A percentile compares a stretch with the other conserved stretches of the same genome.
Evolutionary conservation across 2,888 invertebrate genomes (phyloP).

Genomic region (Acholoe squamosa): DNA sequence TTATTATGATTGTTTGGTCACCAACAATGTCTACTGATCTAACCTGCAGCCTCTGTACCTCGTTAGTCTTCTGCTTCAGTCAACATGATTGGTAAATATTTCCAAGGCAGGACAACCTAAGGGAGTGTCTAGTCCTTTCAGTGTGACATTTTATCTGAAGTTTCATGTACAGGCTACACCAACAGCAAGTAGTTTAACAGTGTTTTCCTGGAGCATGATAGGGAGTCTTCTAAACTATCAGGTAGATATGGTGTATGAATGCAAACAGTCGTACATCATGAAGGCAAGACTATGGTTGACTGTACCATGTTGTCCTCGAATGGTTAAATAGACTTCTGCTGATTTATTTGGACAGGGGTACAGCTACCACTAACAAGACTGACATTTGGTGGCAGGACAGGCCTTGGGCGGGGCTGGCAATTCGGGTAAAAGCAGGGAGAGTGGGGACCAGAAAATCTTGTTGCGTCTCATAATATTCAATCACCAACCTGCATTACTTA

Average conservation of each 20-base stretch:
- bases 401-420: neutral
- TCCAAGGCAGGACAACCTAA: neutral
- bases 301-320: too few species aligned
- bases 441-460: neutral
- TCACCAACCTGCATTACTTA: slow-evolving; percentile 34
- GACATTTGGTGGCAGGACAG: slow-evolving; percentile 21
- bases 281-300: too few species aligned
- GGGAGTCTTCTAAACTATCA: too few species aligned
- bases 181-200: too few species aligned
- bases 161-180: too few species aligned
- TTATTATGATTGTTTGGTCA: neutral
- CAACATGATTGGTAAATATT: slow-evolving; percentile 40
- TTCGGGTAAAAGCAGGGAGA: neutral
- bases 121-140: neutral
- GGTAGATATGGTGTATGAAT: too few species aligned
- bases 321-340: neutral
- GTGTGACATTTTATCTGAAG: too few species aligned
- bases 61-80: neutral
- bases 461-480: neutral
- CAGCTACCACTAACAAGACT: slow-evolving; percentile 23
- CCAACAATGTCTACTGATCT: neutral
- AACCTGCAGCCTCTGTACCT: neutral
- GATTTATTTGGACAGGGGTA: slow-evolving; percentile 41
- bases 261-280: too few species aligned
- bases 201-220: too few species aligned